Percentiles rank a stretch among this genome's conserved stretches.
These are phyloP conservation scores for Piaya cayana DNA, from an alignment of 2,113 vertebrate genomes.

Conservation along the genomic window DNA sequence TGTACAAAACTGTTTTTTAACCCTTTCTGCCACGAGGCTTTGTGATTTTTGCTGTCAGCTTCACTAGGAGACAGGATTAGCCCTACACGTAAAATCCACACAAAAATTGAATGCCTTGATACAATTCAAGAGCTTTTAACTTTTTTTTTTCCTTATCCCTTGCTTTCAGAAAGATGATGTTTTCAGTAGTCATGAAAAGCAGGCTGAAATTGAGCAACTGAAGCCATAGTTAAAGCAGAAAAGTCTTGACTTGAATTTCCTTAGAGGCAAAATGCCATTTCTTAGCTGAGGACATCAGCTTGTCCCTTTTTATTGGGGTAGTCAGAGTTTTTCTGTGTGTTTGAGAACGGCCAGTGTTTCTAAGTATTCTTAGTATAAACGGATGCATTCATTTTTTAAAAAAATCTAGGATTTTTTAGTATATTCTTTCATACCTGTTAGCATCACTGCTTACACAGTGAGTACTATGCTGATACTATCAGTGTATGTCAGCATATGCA, in stretches of 20 bases:
- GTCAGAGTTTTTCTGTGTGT: background rate
- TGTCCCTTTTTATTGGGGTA: background rate
- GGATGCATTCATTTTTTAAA: fast-evolving
- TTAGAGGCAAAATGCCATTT: background rate
- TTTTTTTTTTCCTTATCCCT: too few relatives aligned
- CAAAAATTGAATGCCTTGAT: background rate
- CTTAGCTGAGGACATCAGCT: background rate
- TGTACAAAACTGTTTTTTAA: background rate
- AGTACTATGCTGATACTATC: background rate
- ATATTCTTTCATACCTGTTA: background rate
- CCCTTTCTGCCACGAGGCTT: background rate
- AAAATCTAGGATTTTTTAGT: background rate
- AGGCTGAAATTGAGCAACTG: background rate
- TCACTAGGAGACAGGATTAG: background rate
- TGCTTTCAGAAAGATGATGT: background rate
- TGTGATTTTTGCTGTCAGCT: background rate
- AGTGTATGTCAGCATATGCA: background rate
- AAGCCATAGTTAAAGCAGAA: background rate
- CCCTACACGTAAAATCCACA: background rate
- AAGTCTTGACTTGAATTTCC: background rate
- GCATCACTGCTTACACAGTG: background rate
- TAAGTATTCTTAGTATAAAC: background rate
- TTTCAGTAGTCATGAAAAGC: background rate
- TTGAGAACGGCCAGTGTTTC: background rate
- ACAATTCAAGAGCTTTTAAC: background rate